phyloP scores from a whole-genome alignment of 2,888 invertebrate genomes.

The Tipula vernalis region DNA sequence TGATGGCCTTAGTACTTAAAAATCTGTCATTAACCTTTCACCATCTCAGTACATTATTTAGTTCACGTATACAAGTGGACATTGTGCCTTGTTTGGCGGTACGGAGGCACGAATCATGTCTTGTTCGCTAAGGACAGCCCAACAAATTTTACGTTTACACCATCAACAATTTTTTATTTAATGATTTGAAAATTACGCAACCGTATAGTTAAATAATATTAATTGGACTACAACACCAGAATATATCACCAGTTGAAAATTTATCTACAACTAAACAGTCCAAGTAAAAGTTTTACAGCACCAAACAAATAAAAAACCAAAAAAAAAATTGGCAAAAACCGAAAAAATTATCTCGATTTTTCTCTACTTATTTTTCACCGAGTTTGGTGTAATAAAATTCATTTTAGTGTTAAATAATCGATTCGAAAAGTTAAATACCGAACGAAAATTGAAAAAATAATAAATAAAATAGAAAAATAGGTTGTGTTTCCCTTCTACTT shows the following conservation, averaged over 20 bases:
- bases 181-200: no score
- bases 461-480: conserved; percentile 4
- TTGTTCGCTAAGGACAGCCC: no score
- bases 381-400: not conserved
- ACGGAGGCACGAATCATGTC: no score
- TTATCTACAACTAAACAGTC: not conserved
- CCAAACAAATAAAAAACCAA: not conserved
- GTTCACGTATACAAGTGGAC: no score
- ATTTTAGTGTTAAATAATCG: not conserved
- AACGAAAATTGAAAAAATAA: not conserved
- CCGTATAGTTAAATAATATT: not conserved
- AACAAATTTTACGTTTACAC: no score
- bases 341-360: not conserved
- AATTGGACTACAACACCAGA: not conserved
- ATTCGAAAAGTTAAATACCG: not conserved
- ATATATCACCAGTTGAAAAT: not conserved
- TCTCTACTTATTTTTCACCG: not conserved
- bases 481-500: not conserved
- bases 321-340: not conserved
- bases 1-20: no score
- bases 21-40: no score
- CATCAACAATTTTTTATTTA: no score
- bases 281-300: not conserved
- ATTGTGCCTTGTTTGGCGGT: no score
- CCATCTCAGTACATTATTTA: no score